A percentile compares a stretch with the other conserved stretches of the same genome.
These are phyloP conservation scores for Ptilorrhoa leucosticta DNA, from an alignment of 2,113 vertebrate species.

Conservation along the genomic window DNA sequence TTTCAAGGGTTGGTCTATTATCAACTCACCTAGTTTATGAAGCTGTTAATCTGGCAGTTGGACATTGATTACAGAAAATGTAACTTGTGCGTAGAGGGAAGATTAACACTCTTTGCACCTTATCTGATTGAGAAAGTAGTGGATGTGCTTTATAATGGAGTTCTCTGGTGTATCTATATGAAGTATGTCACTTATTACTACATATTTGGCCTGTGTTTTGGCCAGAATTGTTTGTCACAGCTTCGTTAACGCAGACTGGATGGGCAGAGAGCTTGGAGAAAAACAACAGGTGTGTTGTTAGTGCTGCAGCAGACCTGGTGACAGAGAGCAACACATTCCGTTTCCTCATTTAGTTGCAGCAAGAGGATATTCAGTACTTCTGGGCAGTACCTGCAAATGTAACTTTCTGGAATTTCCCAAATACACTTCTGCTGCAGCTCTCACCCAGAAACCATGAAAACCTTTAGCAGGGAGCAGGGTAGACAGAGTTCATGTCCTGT, in stretches of 20 bases:
- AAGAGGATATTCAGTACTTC: neutral
- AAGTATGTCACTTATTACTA: neutral
- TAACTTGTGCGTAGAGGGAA: neutral
- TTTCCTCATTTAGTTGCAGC: neutral
- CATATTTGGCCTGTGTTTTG: neutral
- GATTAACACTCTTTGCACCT: neutral
- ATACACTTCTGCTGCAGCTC: neutral
- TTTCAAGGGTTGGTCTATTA: neutral
- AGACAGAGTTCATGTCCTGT: neutral
- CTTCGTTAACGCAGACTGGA: neutral
- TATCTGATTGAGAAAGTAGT: neutral
- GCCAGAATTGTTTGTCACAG: neutral
- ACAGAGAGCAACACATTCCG: neutral
- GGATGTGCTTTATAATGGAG: neutral
- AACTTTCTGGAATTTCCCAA: neutral
- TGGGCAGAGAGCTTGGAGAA: neutral
- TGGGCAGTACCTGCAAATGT: neutral
- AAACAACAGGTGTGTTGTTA: neutral
- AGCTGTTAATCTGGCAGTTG: neutral
- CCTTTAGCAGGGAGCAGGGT: neutral
- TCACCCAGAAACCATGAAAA: neutral
- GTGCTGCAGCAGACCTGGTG: neutral
- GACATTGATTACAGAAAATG: neutral
- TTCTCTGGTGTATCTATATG: neutral
- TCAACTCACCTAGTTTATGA: neutral